Conservation (phyloP, 1,140 invertebrate genomes). For the Zaprionus ornatus region DNA sequence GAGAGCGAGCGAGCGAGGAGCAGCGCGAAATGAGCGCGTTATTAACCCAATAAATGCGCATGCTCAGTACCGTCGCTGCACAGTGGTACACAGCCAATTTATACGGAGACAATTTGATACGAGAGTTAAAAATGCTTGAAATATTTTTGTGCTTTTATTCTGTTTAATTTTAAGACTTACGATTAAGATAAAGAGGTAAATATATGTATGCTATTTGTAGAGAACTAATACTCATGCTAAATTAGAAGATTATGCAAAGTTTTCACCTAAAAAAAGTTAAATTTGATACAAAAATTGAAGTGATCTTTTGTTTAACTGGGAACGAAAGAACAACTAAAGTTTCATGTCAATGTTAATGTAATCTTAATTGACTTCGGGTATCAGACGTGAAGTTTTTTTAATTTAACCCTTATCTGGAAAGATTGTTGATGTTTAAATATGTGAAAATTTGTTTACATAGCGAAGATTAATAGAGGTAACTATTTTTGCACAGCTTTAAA, state of each 20-base stretch:
- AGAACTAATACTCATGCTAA: not conserved
- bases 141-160: not conserved
- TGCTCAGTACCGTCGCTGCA: slow-evolving; percentile 32
- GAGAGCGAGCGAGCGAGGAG: slow-evolving; percentile 4
- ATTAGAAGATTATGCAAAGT: not conserved
- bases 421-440: not conserved
- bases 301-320: not conserved
- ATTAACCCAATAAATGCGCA: slow-evolving; percentile 48
- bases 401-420: slow-evolving; percentile 1
- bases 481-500: not conserved
- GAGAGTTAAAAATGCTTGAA: not conserved
- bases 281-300: not conserved
- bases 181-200: not conserved
- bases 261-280: not conserved
- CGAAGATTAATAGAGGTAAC: not conserved
- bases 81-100: slow-evolving; percentile 35
- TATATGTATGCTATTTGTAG: not conserved
- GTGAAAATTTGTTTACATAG: not conserved
- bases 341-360: no score
- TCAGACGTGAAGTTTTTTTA: not conserved
- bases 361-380: not conserved
- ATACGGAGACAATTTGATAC: not conserved
- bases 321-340: no score
- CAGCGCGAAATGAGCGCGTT: slow-evolving; percentile 24
- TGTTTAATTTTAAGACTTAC: not conserved